Evolutionary conservation across 2,113 vertebrate species (phyloP), one percentile per base, ranked within the genome.

Genomic region (Ciconia maguari): DNA sequence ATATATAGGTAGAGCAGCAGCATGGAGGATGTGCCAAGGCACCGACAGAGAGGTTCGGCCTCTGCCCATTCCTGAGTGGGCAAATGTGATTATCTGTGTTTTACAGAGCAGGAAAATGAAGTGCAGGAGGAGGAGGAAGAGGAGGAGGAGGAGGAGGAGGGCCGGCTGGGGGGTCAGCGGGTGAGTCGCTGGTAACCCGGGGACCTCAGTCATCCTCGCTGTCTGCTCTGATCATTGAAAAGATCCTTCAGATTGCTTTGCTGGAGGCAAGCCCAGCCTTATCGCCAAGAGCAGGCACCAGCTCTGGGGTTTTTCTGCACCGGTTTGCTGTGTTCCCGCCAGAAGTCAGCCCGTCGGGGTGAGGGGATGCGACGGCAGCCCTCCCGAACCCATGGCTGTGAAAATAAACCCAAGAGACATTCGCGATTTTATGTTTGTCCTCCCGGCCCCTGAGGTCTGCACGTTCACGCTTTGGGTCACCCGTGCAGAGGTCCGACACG

Each of bases 381-480:
- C 55, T 27, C 42, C 62, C 30, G 6, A 32, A 48, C 36, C 14
- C 16, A 2, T 3, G 0, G 51, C 46, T 27, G 14, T 27, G 25
- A 13, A 54, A 36, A 38, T 4, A 72, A 51, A 21, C 60, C 36
- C 12, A 8, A 38, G 15, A 49, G 4, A 44, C 46, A 7, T 29
- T 24, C 1, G 1, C n/a, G 24, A 5, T 9, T 17, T 27, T 27
- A 7, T 8, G 5, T 30, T 29, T 21, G 7, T 11, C 11, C 27
- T 29, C 34, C 19, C 4, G 0, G 65, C 32, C 29, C 46, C n/a
- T 9, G 52, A 16, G 52, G 8, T 29, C 64, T 21, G 30, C 3
- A 1, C 2, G 2, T 49, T 66, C 16, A 8, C 1, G 24, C 11
- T 66, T 57, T 38, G 3, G 1, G 20, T 21, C 29, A 15, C 38